Evolutionary conservation across 2,113 vertebrate genomes (phyloP).

Genomic region (Bos taurus): ARS-UCD2.0 NC_037335.1:16266501-16267000

Average conservation of each 20-base stretch:
- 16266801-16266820: background rate
- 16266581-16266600: background rate
- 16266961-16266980: background rate
- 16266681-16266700: background rate
- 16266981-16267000: background rate
- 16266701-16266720: background rate
- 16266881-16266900: background rate
- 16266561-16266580: background rate
- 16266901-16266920: background rate
- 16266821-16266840: background rate
- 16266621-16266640: background rate
- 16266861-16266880: background rate
- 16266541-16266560: background rate
- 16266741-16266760: background rate
- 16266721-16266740: conserved; percentile 1
- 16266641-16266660: background rate
- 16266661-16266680: background rate
- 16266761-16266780: background rate
- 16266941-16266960: background rate
- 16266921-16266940: background rate
- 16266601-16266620: background rate
- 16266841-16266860: background rate
- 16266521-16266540: background rate
- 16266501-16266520: conserved; percentile 12
- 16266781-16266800: background rate